Evolutionary conservation across 2,888 invertebrate species (phyloP).

Genomic region (Stenolophus ochropezus): DNA sequence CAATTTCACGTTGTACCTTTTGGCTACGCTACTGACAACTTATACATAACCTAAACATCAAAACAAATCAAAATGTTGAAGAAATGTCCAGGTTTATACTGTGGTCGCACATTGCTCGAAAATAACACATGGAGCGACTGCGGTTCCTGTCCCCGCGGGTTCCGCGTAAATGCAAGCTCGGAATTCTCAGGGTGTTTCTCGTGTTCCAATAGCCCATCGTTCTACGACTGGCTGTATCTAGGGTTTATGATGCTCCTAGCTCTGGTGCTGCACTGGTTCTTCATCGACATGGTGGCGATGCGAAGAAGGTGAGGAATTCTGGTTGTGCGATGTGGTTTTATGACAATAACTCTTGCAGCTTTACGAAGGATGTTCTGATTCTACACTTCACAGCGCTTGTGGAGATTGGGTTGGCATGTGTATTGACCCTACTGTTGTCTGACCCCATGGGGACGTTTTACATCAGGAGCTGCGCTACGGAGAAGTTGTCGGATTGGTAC

Average conservation of each 20-base stretch:
- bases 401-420: constrained; percentile 85
- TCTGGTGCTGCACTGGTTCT: constrained; percentile 92
- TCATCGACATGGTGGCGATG: constrained; percentile 89
- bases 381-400: constrained; percentile 88
- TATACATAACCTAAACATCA: constrained; percentile 64
- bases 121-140: constrained; percentile 87
- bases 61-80: constrained; percentile 54
- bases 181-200: constrained; percentile 87
- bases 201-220: constrained; percentile 84
- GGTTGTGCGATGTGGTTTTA: no score
- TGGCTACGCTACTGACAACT: no score
- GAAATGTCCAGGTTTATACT: constrained; percentile 88
- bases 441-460: constrained; percentile 87
- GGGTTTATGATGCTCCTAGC: constrained; percentile 95
- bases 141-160: constrained; percentile 91
- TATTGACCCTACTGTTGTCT: constrained; percentile 86
- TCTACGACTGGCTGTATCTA: constrained; percentile 95
- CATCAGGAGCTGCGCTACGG: constrained; percentile 86
- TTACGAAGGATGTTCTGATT: constrained; percentile 83
- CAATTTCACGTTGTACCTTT: no score
- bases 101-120: constrained; percentile 81
- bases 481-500: constrained; percentile 95
- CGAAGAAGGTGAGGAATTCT: no score
- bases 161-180: constrained; percentile 81
- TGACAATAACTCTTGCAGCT: no score